Evolutionary conservation across 2,113 vertebrate species (phyloP), one percentile per base, ranked within the genome.

Genomic region (Mobula birostris): DNA sequence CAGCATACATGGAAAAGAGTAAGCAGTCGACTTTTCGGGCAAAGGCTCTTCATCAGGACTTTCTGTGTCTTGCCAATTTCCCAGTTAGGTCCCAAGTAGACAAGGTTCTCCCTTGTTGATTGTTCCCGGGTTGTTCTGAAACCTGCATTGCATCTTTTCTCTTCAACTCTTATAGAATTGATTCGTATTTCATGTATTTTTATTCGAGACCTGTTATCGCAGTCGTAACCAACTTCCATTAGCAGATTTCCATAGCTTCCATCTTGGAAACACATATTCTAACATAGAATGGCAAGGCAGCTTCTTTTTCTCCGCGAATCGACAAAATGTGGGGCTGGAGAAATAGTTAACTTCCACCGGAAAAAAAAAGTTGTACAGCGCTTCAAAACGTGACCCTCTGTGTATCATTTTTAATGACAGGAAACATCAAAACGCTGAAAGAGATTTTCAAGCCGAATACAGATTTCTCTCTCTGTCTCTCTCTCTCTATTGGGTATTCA

Each of bases 401-500:
- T 66, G 29, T 76, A 8, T 72, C 32, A 32, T 24, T n/a, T 70
- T 29, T 21, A 32, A 74, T 74, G 70, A 29, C 48, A 56, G 36
- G 32, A 93, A 93, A 93, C 68, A 56, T 29, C 91, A 93, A 70
- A 91, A 91, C 88, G 88, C n/a, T 68, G 63, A 36, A 91, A 93
- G 91, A 29, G 70, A 2, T 74, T 93, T 48, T 93, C 70, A 40
- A 56, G 36, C 70, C 74, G 68, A 93, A 74, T 93, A 14, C 68
- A 93, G 70, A 93, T 70, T 66, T 66, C 63, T 21, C 36, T 56
- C 61, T 48, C 68, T 94, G 2, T 48, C 48, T 48, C 48, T 48
- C 48, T 48, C 48, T 56, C 61, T 48, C 68, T 94, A 63, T 91
- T 94, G 94, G 94, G 94, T 98, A 98, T 97, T 97, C 97, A 97